Evolutionary conservation across 2,888 invertebrate genomes (phyloP).

Genomic region (Drepana falcataria): DNA sequence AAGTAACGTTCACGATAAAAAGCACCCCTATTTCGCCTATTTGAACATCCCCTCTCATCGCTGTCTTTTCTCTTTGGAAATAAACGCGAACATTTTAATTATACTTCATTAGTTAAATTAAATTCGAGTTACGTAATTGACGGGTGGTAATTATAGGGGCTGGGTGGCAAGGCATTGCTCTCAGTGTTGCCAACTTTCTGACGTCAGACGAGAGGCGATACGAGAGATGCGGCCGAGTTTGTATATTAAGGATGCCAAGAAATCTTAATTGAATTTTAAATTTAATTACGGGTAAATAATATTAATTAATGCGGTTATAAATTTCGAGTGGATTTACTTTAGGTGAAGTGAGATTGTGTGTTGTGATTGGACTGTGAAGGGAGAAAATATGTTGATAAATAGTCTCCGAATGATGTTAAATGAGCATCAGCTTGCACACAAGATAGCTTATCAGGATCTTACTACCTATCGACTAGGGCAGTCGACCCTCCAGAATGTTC

Average conservation of each 20-base stretch:
- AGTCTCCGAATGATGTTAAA: no score
- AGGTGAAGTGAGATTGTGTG: not conserved
- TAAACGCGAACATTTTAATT: constrained; percentile 76
- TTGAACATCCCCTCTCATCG: constrained; percentile 37
- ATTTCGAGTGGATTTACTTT: constrained; percentile 2
- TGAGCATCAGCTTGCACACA: no score
- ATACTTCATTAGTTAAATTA: constrained; percentile 77
- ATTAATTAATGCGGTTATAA: constrained; percentile 33
- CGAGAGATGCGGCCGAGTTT: constrained; percentile 28
- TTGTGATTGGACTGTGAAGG: not conserved
- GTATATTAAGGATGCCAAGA: constrained; percentile 43
- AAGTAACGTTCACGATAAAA: constrained; percentile 15
- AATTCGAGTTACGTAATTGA: constrained; percentile 74
- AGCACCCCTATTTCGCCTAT: constrained; percentile 29
- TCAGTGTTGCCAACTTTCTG: constrained; percentile 43
- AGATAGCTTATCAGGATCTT: no score
- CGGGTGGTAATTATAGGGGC: constrained; percentile 65
- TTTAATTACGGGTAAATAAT: constrained; percentile 43
- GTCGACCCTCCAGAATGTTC: no score
- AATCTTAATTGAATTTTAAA: constrained; percentile 43
- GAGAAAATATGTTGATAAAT: not conserved
- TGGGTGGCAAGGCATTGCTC: constrained; percentile 43
- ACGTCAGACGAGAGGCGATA: constrained; percentile 23
- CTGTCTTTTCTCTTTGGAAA: constrained; percentile 49
- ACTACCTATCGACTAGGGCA: no score